phyloP scores from a whole-genome alignment of 2,888 invertebrate species.

The Meliscaeva auricollis region DNA sequence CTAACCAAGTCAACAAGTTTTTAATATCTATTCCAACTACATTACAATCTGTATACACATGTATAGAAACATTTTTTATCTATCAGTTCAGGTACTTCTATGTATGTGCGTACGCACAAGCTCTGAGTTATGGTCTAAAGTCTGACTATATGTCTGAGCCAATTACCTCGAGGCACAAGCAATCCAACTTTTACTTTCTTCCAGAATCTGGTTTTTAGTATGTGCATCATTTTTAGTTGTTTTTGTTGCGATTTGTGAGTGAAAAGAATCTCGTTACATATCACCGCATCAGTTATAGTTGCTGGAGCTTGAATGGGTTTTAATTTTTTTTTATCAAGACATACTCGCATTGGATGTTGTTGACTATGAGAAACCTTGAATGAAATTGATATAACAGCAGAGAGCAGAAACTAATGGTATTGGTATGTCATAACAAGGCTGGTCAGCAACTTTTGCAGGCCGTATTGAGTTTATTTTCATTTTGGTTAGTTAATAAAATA shows the following conservation, averaged over 20 bases:
- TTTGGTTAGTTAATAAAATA: slow-evolving; percentile 34
- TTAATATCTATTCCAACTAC: neutral
- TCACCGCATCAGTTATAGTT: neutral
- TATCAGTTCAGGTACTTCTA: slow-evolving; percentile 1
- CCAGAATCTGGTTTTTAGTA: slow-evolving; percentile 60
- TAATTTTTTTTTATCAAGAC: neutral
- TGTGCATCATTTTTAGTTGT: slow-evolving; percentile 32
- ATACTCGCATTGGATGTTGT: neutral
- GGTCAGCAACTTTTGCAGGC: slow-evolving; percentile 46
- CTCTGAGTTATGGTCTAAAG: neutral
- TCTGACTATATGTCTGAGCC: slow-evolving; percentile 46
- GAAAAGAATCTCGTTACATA: slow-evolving; percentile 58
- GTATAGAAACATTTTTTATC: neutral
- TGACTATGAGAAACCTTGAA: slow-evolving; percentile 65
- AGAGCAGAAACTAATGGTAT: slow-evolving; percentile 37
- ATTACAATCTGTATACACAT: neutral
- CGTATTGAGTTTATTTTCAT: slow-evolving; percentile 35
- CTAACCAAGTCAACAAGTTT: slow-evolving; percentile 31
- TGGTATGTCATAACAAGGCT: slow-evolving; percentile 57
- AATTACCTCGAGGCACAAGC: slow-evolving; percentile 23
- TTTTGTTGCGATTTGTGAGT: slow-evolving; percentile 18
- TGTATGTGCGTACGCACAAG: neutral
- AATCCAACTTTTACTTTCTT: slow-evolving; percentile 71
- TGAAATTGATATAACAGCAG: slow-evolving; percentile 53
- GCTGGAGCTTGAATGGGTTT: neutral